These are phyloP conservation scores for Lucinisca nassula DNA, from an alignment of 2,888 invertebrate genomes.

Conservation along the genomic window DNA sequence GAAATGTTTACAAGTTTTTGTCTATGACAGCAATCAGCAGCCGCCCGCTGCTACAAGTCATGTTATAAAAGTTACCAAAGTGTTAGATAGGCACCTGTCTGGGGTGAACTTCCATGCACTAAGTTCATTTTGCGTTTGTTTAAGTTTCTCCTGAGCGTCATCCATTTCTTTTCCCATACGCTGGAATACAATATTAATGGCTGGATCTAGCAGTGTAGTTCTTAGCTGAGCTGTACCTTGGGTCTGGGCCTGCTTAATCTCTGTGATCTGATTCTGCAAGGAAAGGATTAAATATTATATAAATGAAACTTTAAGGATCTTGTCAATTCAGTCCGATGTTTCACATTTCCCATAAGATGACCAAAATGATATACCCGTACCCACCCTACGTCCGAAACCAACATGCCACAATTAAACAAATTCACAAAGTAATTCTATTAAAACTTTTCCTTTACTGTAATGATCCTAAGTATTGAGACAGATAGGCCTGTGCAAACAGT, in stretches of 20 bases:
- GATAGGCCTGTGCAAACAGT: too few species aligned
- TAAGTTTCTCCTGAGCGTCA: constrained; percentile 95
- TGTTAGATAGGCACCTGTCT: constrained; percentile 91
- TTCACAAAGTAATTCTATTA: too few species aligned
- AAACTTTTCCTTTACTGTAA: too few species aligned
- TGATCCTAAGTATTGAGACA: too few species aligned
- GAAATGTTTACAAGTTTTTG: constrained; percentile 5
- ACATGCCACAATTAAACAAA: too few species aligned
- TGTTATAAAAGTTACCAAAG: constrained; percentile 78
- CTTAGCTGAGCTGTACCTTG: constrained; percentile 93
- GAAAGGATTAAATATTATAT: constrained; percentile 15
- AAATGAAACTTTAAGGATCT: too few species aligned
- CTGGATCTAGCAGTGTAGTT: constrained; percentile 96
- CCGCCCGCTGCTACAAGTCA: constrained; percentile 16
- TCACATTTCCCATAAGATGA: too few species aligned
- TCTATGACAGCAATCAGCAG: background rate
- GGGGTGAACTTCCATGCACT: constrained; percentile 99
- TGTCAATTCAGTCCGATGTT: too few species aligned
- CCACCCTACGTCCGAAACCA: too few species aligned
- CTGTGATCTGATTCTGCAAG: constrained; percentile 95
- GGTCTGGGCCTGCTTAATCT: constrained; percentile 96
- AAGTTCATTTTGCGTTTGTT: constrained; percentile 99
- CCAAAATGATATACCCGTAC: too few species aligned
- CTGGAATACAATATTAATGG: constrained; percentile 97
- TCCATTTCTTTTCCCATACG: constrained; percentile 96